A percentile compares a stretch with the other conserved stretches of the same genome.
These are phyloP conservation scores for Phymastichus coffea DNA, from an alignment of 1,140 invertebrate genomes.

Conservation along the genomic window DNA sequence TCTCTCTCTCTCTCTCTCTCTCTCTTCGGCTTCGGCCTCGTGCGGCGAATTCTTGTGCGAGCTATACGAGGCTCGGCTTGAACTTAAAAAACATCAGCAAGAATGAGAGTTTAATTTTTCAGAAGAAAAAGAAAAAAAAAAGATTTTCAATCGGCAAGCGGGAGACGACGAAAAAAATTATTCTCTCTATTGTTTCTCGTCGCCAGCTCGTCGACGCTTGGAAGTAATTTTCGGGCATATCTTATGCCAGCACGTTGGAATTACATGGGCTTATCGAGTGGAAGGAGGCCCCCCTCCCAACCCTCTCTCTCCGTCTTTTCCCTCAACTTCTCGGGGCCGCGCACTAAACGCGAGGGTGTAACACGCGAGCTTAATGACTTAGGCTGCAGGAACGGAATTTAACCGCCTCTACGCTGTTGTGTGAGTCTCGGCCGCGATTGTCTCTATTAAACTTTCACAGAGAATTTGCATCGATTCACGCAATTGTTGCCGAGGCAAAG, in stretches of 20 bases:
- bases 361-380: conserved; percentile 30
- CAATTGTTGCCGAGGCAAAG: conserved; percentile 26
- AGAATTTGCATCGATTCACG: conserved; percentile 12
- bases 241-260: conserved; percentile 29
- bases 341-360: conserved; percentile 22
- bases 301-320: conserved; percentile 4
- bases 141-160: no score
- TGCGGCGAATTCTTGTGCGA: no score
- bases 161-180: no score
- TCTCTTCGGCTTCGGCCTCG: no score
- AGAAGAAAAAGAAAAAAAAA: no score
- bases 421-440: conserved; percentile 18
- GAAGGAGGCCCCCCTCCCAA: not conserved
- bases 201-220: conserved; percentile 12
- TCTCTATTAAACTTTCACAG: conserved; percentile 25
- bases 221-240: conserved; percentile 35
- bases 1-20: not conserved
- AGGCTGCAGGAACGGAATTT: conserved; percentile 26
- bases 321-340: no score
- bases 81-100: no score
- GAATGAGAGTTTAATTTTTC: no score
- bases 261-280: conserved; percentile 34
- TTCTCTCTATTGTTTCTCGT: not conserved
- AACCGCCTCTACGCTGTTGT: no score
- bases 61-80: no score